phyloP scores from a whole-genome alignment of 2,113 vertebrate species.

The Centrocercus urophasianus region DNA sequence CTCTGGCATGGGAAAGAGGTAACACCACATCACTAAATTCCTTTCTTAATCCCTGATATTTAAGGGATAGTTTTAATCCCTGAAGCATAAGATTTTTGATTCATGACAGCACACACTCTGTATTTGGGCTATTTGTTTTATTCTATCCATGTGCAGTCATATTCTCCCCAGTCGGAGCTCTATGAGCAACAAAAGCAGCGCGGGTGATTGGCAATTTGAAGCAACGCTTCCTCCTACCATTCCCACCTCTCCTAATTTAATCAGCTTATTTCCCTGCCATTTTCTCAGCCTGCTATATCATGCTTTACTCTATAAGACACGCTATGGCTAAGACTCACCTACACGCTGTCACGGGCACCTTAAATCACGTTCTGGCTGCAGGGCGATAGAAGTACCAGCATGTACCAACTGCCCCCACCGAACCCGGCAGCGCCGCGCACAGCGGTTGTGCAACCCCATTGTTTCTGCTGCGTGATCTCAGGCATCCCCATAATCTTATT shows the following conservation, averaged over 20 bases:
- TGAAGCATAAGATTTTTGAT: not conserved
- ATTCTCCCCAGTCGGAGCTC: not conserved
- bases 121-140: not conserved
- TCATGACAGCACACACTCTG: not conserved
- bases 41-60: constrained; percentile 36
- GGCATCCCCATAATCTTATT: constrained; percentile 41
- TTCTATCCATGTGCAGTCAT: not conserved
- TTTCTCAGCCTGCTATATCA: constrained; percentile 16
- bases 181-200: not conserved
- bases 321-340: constrained; percentile 20
- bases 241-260: not conserved
- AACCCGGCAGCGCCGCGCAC: not conserved
- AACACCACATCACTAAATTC: not conserved
- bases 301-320: not conserved
- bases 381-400: constrained; percentile 34
- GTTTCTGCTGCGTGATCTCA: constrained; percentile 55
- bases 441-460: constrained; percentile 44
- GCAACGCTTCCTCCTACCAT: not conserved
- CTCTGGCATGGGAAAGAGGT: not conserved
- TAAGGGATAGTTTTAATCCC: constrained; percentile 28
- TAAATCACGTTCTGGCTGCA: constrained; percentile 14
- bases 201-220: not conserved
- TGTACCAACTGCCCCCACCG: constrained; percentile 48
- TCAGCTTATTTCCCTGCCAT: not conserved
- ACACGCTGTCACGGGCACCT: not conserved